Percentiles rank a stretch among this genome's conserved stretches.
Evolutionary conservation across 2,113 vertebrate genomes (phyloP).

Genomic region (Labeo rohita): DNA sequence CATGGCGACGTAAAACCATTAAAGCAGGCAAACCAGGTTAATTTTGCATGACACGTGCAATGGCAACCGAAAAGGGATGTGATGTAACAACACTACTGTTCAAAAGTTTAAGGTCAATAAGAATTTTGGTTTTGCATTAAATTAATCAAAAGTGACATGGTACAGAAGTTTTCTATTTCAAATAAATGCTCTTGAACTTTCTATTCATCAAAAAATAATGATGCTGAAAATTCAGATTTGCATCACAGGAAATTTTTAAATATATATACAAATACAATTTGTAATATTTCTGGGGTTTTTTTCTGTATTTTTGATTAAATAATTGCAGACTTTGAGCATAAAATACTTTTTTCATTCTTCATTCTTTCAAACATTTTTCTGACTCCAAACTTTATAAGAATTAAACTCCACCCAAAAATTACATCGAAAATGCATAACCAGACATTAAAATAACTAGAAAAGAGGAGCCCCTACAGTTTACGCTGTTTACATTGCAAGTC

Average conservation of each 20-base stretch:
- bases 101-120: not conserved
- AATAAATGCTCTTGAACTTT: too few species aligned
- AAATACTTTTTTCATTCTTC: not conserved
- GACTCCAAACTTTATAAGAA: too few species aligned
- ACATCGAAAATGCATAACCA: too few species aligned
- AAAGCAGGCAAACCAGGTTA: not conserved
- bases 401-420: too few species aligned
- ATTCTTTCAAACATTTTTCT: too few species aligned
- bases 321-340: not conserved
- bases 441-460: not conserved
- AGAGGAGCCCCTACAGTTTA: not conserved
- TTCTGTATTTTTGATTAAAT: not conserved
- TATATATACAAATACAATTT: too few species aligned
- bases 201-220: too few species aligned
- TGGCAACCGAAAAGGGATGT: not conserved
- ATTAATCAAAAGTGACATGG: not conserved
- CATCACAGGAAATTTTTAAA: too few species aligned
- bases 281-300: too few species aligned
- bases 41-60: not conserved
- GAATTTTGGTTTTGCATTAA: not conserved
- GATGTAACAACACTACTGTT: not conserved
- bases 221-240: too few species aligned
- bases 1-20: not conserved
- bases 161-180: not conserved
- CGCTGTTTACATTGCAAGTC: too few species aligned